Conservation (phyloP, 2,113 vertebrate genomes). For the Propithecus coquereli region DNA sequence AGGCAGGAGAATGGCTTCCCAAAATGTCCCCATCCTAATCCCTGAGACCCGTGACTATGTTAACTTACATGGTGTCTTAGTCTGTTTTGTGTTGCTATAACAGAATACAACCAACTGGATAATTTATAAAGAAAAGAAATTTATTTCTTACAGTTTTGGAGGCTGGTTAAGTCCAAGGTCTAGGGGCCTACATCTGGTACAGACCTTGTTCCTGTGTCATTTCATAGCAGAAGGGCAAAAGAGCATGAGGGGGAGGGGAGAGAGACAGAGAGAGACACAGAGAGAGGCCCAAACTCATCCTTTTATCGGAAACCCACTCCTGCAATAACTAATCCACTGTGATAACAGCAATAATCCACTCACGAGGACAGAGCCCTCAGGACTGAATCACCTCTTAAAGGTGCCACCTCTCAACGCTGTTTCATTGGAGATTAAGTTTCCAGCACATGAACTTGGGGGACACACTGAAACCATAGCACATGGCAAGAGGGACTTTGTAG, state of each 20-base stretch:
- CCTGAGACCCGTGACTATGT: not conserved
- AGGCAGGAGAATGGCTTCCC: not conserved
- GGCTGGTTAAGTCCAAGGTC: not conserved
- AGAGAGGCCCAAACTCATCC: no score
- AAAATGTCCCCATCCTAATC: not conserved
- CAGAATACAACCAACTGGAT: not conserved
- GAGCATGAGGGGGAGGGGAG: not conserved
- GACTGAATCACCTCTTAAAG: not conserved
- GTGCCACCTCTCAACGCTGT: not conserved
- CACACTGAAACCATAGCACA: not conserved
- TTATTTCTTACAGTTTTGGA: not conserved
- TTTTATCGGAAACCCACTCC: not conserved
- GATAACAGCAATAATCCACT: not conserved
- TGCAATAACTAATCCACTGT: not conserved
- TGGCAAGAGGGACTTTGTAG: not conserved
- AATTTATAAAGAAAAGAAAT: not conserved
- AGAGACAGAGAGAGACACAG: no score
- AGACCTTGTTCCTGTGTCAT: not conserved
- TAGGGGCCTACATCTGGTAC: not conserved
- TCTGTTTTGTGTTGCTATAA: not conserved
- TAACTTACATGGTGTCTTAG: not conserved
- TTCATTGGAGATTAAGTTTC: not conserved
- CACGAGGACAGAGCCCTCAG: not conserved
- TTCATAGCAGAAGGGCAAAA: not conserved
- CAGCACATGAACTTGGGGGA: not conserved